Evolutionary conservation across 2,888 invertebrate species (phyloP), one percentile per base, ranked within the genome.

Genomic region (Sesia apiformis): DNA sequence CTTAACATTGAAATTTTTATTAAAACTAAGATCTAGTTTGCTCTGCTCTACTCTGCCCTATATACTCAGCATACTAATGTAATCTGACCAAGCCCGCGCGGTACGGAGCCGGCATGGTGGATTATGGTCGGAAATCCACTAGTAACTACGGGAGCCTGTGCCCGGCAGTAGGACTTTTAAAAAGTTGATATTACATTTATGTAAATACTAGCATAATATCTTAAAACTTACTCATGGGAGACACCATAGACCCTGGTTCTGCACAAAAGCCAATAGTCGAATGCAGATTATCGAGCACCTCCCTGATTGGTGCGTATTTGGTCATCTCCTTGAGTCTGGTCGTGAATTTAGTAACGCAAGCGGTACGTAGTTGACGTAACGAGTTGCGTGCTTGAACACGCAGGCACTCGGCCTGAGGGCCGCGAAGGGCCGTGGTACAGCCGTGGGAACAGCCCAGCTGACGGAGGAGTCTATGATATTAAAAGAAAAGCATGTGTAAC

Each of bases 261-360:
- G 96, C 93, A 56, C 99, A 99, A 81, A 97, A 99, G 4, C 98
- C 98, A 53, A 98, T 93, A 66, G 98, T 96, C 0, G 98, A 94
- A 78, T 99, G 99, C 59, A 99, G 93, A 71, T 98, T 96, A 71
- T 99, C 98, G 55, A 99, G 85, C 5, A 98, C 92, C 60, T 97
- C 97, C 23, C 93, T 90, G 40, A 98, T 90, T 0, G 95, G 93
- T 40, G 95, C 93, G 3, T 92, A 92, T 61, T 93, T 93, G 0
- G 98, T 93, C 90, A 97, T 94, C 60, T 94, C 93, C 57, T 93
- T 90, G 40, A 92, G 70, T n/a, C 91, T 88, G 0, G 78, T 70
- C 4, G 91, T 91, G 59, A 89, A 88, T 40, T 91, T 91, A 4
- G 84, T 81, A 3, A 88, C 76, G 3, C 84, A 84, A 0, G 91